Evolutionary conservation across 2,113 vertebrate genomes (phyloP).

Genomic region (Cichladusa arquata): DNA sequence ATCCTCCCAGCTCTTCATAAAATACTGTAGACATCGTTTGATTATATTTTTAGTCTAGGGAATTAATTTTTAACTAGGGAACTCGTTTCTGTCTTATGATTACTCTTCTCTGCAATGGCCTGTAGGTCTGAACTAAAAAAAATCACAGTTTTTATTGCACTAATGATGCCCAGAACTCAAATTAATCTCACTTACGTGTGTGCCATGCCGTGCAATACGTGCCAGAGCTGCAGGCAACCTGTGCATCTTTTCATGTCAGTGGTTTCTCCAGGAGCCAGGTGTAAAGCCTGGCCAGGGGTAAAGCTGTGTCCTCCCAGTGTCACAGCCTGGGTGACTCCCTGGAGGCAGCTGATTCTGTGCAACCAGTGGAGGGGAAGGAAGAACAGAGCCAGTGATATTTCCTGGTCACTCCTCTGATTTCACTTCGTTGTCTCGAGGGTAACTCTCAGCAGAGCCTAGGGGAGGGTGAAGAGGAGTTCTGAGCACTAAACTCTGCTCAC

Average conservation of each 20-base stretch:
- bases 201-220: conserved; percentile 13
- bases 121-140: conserved; percentile 58
- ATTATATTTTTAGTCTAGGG: conserved; percentile 67
- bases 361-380: neutral
- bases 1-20: conserved; percentile 66
- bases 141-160: conserved; percentile 54
- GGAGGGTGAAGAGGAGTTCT: neutral
- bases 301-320: neutral
- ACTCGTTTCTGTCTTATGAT: conserved; percentile 48
- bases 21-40: conserved; percentile 51
- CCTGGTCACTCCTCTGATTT: neutral
- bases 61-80: conserved; percentile 68
- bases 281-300: neutral
- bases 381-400: neutral
- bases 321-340: neutral
- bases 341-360: neutral
- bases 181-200: conserved; percentile 48
- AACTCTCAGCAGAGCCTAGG: neutral
- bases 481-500: neutral
- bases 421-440: neutral
- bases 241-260: neutral
- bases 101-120: conserved; percentile 40
- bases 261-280: neutral
- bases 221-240: neutral
- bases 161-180: conserved; percentile 62